Percentiles rank a stretch among this genome's conserved stretches.
phyloP scores from a whole-genome alignment of 2,888 invertebrate species.

The Andrena bucephala region DNA sequence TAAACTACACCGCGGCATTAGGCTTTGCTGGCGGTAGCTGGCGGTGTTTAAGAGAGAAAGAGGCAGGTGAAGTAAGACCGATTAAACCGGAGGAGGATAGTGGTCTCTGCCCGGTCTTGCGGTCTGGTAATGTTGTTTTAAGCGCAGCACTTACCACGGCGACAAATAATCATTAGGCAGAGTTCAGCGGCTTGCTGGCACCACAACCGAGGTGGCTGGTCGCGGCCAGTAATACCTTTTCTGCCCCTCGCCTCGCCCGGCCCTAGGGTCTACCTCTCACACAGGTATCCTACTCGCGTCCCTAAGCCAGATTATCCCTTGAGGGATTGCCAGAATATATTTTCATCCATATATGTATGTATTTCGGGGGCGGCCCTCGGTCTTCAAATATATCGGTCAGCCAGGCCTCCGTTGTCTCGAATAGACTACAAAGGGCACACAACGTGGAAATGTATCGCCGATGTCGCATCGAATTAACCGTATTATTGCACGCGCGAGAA shows the following conservation, averaged over 20 bases:
- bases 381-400: constrained; percentile 70
- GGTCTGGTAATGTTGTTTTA: constrained; percentile 82
- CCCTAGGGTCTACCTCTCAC: constrained; percentile 62
- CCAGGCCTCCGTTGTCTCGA: constrained; percentile 47
- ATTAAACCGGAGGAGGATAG: constrained; percentile 72
- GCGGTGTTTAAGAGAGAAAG: constrained; percentile 24
- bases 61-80: constrained; percentile 55
- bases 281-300: constrained; percentile 70
- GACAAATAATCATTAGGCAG: constrained; percentile 82
- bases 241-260: constrained; percentile 59
- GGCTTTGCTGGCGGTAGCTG: constrained; percentile 8
- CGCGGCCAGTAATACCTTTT: constrained; percentile 73
- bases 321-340: constrained; percentile 80
- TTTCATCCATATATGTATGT: constrained; percentile 71
- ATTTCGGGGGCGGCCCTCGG: constrained; percentile 55
- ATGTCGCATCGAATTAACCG: constrained; percentile 45
- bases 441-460: constrained; percentile 19
- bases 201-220: constrained; percentile 68
- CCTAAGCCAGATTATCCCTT: constrained; percentile 81
- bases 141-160: constrained; percentile 81
- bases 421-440: constrained; percentile 33
- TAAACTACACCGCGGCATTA: constrained; percentile 45
- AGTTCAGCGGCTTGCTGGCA: constrained; percentile 77
- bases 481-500: constrained; percentile 26
- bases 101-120: constrained; percentile 75